phyloP scores from a whole-genome alignment of 2,888 invertebrate species.

The Notocelia uddmanniana region DNA sequence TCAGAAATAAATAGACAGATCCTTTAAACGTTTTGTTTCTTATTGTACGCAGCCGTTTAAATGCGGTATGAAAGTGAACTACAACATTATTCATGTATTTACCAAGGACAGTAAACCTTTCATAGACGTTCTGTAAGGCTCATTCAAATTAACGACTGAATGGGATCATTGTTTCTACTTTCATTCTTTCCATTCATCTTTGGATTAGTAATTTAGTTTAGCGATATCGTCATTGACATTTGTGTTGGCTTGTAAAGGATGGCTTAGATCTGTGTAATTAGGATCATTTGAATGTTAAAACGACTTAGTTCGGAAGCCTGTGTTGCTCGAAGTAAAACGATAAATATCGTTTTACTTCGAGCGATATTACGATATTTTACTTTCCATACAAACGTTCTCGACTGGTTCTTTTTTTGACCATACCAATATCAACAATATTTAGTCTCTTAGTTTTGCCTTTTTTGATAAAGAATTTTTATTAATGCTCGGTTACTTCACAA shows the following conservation, averaged over 20 bases:
- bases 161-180: conserved; percentile 11
- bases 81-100: neutral
- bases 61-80: neutral
- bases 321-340: too few species aligned
- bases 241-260: neutral
- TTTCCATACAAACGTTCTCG: too few species aligned
- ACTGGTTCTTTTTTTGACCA: too few species aligned
- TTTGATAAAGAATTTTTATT: too few species aligned
- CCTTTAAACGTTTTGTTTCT: too few species aligned
- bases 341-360: too few species aligned
- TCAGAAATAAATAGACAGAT: too few species aligned
- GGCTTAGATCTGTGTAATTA: neutral
- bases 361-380: too few species aligned
- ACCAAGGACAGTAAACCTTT: conserved; percentile 7
- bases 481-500: too few species aligned
- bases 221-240: conserved; percentile 4
- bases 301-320: too few species aligned
- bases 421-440: too few species aligned
- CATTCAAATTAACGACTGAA: conserved; percentile 1
- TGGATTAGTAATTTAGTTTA: conserved; percentile 18
- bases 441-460: too few species aligned
- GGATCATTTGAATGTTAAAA: neutral
- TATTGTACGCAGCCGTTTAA: neutral
- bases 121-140: neutral
- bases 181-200: neutral